A percentile compares a stretch with the other conserved stretches of the same genome.
Evolutionary conservation across 2,888 invertebrate genomes (phyloP).

Genomic region (Megaustenia siamemsis): DNA sequence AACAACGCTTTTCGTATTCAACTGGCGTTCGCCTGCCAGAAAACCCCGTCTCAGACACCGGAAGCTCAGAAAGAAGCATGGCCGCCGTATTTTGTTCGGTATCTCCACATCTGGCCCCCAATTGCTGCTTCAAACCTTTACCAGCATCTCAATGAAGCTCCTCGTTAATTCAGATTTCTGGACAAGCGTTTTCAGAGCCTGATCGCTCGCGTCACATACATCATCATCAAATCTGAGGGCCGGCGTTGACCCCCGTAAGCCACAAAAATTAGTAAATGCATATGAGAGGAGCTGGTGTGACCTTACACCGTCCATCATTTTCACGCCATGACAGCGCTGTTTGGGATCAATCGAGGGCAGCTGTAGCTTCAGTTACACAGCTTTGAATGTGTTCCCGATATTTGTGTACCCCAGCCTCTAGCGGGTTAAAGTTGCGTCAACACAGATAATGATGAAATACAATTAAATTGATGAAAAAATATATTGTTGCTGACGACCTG

Average conservation of each 20-base stretch:
- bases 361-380: neutral
- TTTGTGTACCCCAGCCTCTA: neutral
- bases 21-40: slow-evolving; percentile 17
- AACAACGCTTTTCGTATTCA: slow-evolving; percentile 37
- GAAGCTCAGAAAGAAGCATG: slow-evolving; percentile 31
- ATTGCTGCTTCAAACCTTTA: slow-evolving; percentile 11
- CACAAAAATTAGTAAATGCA: slow-evolving; percentile 48
- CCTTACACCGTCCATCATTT: slow-evolving; percentile 35
- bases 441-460: no score
- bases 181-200: slow-evolving; percentile 46
- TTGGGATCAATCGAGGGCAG: neutral
- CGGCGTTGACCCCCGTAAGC: slow-evolving; percentile 11
- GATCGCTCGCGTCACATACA: slow-evolving; percentile 45
- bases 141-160: slow-evolving; percentile 37
- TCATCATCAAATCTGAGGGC: slow-evolving; percentile 48
- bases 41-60: slow-evolving; percentile 17
- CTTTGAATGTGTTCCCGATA: neutral
- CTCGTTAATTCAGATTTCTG: slow-evolving; percentile 48
- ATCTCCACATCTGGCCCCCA: slow-evolving; percentile 1
- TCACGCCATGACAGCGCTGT: slow-evolving; percentile 3
- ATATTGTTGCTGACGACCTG: no score
- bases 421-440: no score
- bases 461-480: no score
- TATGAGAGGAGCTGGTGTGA: slow-evolving; percentile 38
- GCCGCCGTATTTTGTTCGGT: neutral